Conservation (phyloP, 2,797 vertebrate genomes). For the Hylomyscus alleni region DNA sequence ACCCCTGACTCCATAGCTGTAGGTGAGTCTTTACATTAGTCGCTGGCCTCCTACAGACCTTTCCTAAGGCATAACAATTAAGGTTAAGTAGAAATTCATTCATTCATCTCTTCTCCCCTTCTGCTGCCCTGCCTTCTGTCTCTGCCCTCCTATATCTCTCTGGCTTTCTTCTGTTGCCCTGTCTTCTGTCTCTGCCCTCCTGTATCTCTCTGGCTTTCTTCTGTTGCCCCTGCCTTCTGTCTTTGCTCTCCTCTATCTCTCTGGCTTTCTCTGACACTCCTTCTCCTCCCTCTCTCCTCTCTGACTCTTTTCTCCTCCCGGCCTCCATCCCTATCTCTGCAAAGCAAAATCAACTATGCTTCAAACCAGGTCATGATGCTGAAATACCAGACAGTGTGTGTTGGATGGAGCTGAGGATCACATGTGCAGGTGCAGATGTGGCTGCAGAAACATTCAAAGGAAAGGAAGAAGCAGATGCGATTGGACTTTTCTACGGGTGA, state of each 20-base stretch:
- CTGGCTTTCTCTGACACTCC: neutral
- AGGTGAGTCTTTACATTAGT: fast-evolving
- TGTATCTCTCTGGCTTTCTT: neutral
- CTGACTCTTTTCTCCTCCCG: neutral
- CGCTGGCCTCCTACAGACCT: neutral
- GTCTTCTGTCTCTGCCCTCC: neutral
- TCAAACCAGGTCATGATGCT: neutral
- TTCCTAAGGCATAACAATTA: neutral
- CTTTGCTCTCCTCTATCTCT: neutral
- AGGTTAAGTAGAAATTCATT: neutral
- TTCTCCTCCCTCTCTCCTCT: too few relatives aligned
- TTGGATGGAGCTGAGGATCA: neutral
- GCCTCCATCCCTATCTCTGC: neutral
- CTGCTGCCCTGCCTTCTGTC: neutral
- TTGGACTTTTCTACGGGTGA: neutral
- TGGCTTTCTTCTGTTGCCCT: neutral
- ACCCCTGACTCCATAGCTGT: neutral
- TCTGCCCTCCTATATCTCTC: neutral
- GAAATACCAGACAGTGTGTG: fast-evolving
- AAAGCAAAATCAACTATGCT: neutral
- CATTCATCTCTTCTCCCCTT: neutral
- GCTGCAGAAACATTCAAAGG: neutral
- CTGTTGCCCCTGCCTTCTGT: neutral
- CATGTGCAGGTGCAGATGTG: neutral
- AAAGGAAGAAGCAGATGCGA: neutral